Evolutionary conservation across 2,888 invertebrate genomes (phyloP).

Genomic region (Platycnemis pennipes): DNA sequence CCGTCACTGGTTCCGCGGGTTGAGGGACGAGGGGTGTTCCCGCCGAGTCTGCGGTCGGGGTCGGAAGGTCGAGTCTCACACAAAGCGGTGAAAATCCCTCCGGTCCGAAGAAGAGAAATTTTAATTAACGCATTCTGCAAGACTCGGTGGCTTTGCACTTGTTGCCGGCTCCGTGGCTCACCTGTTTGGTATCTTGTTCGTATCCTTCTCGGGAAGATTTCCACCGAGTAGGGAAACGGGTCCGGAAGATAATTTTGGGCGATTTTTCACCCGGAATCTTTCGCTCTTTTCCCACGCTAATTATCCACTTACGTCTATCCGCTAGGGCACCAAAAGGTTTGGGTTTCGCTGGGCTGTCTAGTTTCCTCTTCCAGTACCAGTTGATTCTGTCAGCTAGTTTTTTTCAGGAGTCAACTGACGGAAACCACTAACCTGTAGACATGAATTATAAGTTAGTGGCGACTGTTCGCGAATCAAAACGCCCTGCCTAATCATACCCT

Average conservation of each 20-base stretch:
- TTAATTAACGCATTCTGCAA: slow-evolving; percentile 19
- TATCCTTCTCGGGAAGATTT: not conserved
- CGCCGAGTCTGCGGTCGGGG: not conserved
- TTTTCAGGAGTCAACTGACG: too few species aligned
- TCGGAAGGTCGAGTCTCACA: slow-evolving; percentile 5
- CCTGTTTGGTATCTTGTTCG: not conserved
- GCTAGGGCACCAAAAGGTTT: too few species aligned
- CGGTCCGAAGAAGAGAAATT: not conserved
- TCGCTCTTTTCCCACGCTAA: too few species aligned
- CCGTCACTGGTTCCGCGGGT: not conserved
- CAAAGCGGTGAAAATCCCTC: slow-evolving; percentile 30
- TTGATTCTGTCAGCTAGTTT: too few species aligned
- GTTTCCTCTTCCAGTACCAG: too few species aligned
- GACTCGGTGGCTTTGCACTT: not conserved
- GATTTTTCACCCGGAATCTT: not conserved
- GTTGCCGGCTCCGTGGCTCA: not conserved
- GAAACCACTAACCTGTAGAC: too few species aligned
- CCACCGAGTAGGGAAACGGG: not conserved
- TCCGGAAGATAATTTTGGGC: not conserved
- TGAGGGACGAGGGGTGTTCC: not conserved
- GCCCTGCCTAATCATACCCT: too few species aligned
- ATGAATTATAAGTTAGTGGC: too few species aligned
- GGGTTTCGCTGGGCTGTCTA: too few species aligned
- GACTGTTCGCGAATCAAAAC: too few species aligned
- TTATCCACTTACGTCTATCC: too few species aligned